Evolutionary conservation across 92 coral and sea anemone genomes (phyloP).

Genomic region (Actinernus sp.): DNA sequence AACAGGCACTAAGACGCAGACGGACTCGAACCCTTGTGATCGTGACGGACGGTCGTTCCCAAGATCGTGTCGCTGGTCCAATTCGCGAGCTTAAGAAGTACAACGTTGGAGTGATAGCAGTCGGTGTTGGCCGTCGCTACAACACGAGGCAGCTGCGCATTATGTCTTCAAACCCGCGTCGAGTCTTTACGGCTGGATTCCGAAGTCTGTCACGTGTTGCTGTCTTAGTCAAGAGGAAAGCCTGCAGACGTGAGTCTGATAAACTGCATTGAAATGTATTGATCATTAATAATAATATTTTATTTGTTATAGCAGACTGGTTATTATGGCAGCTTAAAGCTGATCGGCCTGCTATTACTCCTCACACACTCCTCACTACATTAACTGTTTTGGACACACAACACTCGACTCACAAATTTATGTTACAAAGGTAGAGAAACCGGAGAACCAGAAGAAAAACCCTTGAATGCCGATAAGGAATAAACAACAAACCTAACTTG

Average conservation of each 20-base stretch:
- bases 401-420: no score
- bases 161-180: constrained; percentile 48
- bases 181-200: constrained; percentile 47
- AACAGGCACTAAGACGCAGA: constrained; percentile 6
- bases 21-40: constrained; percentile 31
- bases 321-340: no score
- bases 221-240: constrained; percentile 21
- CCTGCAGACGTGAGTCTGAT: constrained; percentile 45
- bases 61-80: constrained; percentile 32
- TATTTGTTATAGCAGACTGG: no score
- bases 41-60: constrained; percentile 58
- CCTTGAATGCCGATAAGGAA: no score
- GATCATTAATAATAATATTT: no score
- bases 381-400: no score
- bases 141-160: constrained; percentile 11
- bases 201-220: constrained; percentile 50
- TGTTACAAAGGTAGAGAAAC: no score
- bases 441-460: no score
- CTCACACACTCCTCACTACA: not conserved
- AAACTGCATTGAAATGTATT: not conserved
- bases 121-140: constrained; percentile 43
- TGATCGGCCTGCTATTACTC: no score
- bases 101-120: constrained; percentile 29
- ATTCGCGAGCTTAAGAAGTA: constrained; percentile 31
- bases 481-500: no score